Evolutionary conservation across 1,140 invertebrate species (phyloP), one percentile per base, ranked within the genome.

Genomic region (Lycorma delicatula): DNA sequence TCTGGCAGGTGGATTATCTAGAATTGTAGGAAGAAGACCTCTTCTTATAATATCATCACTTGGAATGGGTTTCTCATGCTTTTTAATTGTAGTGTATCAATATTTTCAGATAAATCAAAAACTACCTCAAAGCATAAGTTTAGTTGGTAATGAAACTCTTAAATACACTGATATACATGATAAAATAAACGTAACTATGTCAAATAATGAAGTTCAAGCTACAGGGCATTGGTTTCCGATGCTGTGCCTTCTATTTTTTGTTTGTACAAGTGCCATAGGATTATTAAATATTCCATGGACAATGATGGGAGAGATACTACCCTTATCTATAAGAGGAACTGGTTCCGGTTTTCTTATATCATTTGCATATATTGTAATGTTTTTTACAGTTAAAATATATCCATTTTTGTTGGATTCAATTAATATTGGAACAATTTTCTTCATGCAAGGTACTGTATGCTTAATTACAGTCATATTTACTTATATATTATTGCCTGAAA

Each of bases 401-500:
- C 77, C 77, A 0, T 73, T 71, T 34, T 57, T 81, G 9, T 60
- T 81, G 5, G 66, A 73, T 16, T 16, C 63, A 0, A 66, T 84
- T 25, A 76, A 77, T 1, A 66, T 77, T 11, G 69, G 75, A 26
- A 72, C 69, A 4, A 66, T 80, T 4, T 88, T 87, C 71, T 79
- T 78, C 63, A 70, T 82, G 49, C 85, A 84, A 67, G 76, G 78
- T 22, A 67, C 73, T 4, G 71, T 79, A 7, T 83, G 83, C 29
- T 63, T 80, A 5, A 7, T 81, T 4, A 77, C 79, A 5, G 71
- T 78, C n/a, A 60, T 75, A 12, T 80, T 84, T 63, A 70, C 83
- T 23, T 79, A 76, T 50, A 70, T 82, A 28, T 79, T 79, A 56
- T 67, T 89, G 22, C 86, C 86, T 1, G 87, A 90, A 74, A 89